phyloP scores from a whole-genome alignment of 2,888 invertebrate species.

The Pseudolycoriella hygida region DNA sequence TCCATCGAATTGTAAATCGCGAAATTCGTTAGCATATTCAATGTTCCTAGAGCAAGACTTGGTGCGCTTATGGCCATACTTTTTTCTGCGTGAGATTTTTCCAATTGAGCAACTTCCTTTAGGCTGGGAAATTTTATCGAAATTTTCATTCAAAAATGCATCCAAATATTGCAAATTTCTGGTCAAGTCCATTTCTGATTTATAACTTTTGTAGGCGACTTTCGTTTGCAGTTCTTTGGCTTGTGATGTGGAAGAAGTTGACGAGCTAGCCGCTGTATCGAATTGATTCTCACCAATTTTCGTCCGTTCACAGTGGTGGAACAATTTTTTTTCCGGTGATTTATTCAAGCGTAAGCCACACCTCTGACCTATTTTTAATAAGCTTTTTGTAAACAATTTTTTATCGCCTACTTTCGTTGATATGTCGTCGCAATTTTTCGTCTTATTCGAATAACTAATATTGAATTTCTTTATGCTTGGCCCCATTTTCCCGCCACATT shows the following conservation, averaged over 20 bases:
- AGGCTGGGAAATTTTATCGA: constrained; percentile 16
- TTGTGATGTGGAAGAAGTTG: not conserved
- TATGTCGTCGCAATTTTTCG: constrained; percentile 19
- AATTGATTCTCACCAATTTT: not conserved
- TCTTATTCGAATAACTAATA: constrained; percentile 26
- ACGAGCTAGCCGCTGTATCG: not conserved
- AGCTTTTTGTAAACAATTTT: constrained; percentile 22
- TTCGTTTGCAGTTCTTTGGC: not conserved
- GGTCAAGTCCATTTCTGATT: constrained; percentile 28
- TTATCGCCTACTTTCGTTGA: constrained; percentile 9
- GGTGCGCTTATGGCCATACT: constrained; percentile 19
- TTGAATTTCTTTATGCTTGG: constrained; percentile 22
- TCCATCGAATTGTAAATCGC: constrained; percentile 10
- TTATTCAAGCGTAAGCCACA: constrained; percentile 12
- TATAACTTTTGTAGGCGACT: constrained; percentile 27
- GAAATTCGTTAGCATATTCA: constrained; percentile 17
- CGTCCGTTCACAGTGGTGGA: not conserved
- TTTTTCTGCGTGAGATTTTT: constrained; percentile 3
- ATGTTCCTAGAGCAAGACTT: constrained; percentile 18
- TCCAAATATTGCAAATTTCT: constrained; percentile 27
- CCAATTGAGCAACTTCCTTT: constrained; percentile 6
- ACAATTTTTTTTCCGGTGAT: constrained; percentile 1
- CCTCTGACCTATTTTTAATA: constrained; percentile 25
- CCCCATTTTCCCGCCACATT: not conserved
- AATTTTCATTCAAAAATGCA: constrained; percentile 28